Evolutionary conservation across 2,113 vertebrate species (phyloP).

Genomic region (Abramis brama): DNA sequence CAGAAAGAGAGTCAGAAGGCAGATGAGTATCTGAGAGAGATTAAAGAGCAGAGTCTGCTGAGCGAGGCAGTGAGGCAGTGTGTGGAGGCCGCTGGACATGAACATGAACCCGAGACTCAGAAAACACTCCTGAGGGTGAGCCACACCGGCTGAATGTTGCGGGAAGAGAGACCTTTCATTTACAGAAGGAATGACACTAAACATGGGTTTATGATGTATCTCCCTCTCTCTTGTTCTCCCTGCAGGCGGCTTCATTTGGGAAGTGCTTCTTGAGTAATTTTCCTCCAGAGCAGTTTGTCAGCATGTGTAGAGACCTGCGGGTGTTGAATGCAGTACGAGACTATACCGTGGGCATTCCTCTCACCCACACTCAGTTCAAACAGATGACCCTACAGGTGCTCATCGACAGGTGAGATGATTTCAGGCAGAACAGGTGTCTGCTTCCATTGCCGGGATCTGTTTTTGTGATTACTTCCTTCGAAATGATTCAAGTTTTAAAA

Average conservation of each 20-base stretch:
- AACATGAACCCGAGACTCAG: constrained; percentile 86
- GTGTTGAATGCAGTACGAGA: constrained; percentile 86
- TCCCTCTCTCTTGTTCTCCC: neutral
- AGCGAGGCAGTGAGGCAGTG: constrained; percentile 88
- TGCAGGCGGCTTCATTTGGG: constrained; percentile 85
- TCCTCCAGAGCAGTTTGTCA: constrained; percentile 80
- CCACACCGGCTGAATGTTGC: neutral
- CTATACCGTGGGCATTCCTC: constrained; percentile 85
- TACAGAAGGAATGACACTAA: neutral
- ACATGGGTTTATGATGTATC: neutral
- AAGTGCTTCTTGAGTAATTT: constrained; percentile 88
- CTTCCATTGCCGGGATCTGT: neutral
- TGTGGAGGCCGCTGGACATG: constrained; percentile 89
- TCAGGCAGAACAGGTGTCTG: neutral
- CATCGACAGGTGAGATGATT: constrained; percentile 80
- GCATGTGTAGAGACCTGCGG: constrained; percentile 83
- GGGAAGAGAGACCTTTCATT: neutral
- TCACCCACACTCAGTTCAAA: constrained; percentile 88
- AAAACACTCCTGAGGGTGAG: constrained; percentile 89
- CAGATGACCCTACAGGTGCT: constrained; percentile 91
- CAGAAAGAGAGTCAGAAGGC: constrained; percentile 97
- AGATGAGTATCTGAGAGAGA: constrained; percentile 94
- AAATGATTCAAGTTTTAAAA: neutral
- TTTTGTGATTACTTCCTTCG: neutral
- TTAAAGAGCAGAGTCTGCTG: constrained; percentile 89